Percentiles rank a stretch among this genome's conserved stretches.
Conservation (phyloP, 1,140 invertebrate species). For the Latrodectus geometricus region DNA sequence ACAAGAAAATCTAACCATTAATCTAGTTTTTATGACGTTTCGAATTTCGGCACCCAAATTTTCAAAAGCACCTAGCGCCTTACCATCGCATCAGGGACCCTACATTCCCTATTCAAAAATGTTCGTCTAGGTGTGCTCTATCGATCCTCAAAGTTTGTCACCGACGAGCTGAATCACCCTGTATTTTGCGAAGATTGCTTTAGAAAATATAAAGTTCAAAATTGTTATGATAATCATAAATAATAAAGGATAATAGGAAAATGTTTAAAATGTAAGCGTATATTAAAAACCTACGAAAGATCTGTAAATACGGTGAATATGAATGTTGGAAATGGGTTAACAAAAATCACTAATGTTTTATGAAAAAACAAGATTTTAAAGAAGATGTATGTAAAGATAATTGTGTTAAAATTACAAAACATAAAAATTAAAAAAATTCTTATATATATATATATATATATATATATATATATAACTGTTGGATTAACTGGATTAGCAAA, state of each 20-base stretch:
- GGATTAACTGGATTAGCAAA: not conserved
- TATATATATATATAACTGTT: too few relatives aligned
- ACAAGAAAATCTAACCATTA: too few relatives aligned
- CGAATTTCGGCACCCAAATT: too few relatives aligned
- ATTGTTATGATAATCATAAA: slow-evolving; percentile 18
- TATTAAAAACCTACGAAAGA: not conserved
- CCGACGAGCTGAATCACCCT: too few relatives aligned
- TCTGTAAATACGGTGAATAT: not conserved
- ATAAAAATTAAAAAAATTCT: too few relatives aligned
- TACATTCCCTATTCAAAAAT: too few relatives aligned
- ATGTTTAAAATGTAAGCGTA: slow-evolving; percentile 1
- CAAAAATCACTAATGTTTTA: not conserved
- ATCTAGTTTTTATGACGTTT: too few relatives aligned
- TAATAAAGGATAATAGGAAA: not conserved
- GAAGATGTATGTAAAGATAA: not conserved
- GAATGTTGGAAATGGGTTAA: not conserved
- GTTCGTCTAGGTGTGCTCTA: too few relatives aligned
- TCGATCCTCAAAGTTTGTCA: too few relatives aligned
- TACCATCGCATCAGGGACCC: too few relatives aligned
- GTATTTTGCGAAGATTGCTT: not conserved
- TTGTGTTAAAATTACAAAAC: not conserved
- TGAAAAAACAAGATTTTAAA: not conserved
- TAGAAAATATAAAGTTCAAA: not conserved
- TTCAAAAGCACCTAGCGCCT: too few relatives aligned
- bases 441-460: too few relatives aligned